phyloP scores from a whole-genome alignment of 2,888 invertebrate species.

The Himalopsyche anomala region DNA sequence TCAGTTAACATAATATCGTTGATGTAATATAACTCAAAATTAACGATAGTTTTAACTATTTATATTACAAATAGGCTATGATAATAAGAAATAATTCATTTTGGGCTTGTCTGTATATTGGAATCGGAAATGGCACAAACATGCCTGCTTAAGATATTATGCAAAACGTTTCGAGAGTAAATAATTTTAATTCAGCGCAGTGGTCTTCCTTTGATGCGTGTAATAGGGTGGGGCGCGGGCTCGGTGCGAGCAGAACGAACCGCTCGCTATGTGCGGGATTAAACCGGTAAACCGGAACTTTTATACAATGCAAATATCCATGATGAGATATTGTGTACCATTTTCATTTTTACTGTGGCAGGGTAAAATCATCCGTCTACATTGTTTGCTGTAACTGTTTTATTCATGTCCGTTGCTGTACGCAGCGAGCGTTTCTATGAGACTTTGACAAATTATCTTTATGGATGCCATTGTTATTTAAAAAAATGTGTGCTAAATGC shows the following conservation, averaged over 20 bases:
- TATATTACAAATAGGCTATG: too few relatives aligned
- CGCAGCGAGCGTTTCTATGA: constrained; percentile 17
- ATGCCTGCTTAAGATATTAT: too few relatives aligned
- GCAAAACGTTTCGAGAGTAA: background rate
- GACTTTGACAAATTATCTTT: constrained; percentile 23
- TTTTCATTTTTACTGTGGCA: constrained; percentile 63
- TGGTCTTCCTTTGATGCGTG: constrained; percentile 62
- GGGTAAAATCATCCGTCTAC: constrained; percentile 56
- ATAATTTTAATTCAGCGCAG: constrained; percentile 51
- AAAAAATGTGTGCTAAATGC: too few relatives aligned
- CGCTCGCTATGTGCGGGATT: constrained; percentile 59
- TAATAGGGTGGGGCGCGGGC: constrained; percentile 56
- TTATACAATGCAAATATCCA: constrained; percentile 64
- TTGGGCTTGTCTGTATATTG: too few relatives aligned
- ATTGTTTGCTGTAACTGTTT: constrained; percentile 42
- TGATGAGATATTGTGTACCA: constrained; percentile 62
- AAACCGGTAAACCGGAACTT: constrained; percentile 62
- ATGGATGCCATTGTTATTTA: background rate
- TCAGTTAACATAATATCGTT: too few relatives aligned
- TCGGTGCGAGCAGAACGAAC: constrained; percentile 26
- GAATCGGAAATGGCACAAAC: too few relatives aligned
- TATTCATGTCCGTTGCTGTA: constrained; percentile 52
- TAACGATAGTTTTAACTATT: too few relatives aligned
- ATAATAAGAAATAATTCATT: too few relatives aligned
- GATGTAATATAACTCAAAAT: too few relatives aligned